Percentiles rank a stretch among this genome's conserved stretches.
phyloP scores from a whole-genome alignment of 1,140 invertebrate genomes.

The Hetaerina americana region DNA sequence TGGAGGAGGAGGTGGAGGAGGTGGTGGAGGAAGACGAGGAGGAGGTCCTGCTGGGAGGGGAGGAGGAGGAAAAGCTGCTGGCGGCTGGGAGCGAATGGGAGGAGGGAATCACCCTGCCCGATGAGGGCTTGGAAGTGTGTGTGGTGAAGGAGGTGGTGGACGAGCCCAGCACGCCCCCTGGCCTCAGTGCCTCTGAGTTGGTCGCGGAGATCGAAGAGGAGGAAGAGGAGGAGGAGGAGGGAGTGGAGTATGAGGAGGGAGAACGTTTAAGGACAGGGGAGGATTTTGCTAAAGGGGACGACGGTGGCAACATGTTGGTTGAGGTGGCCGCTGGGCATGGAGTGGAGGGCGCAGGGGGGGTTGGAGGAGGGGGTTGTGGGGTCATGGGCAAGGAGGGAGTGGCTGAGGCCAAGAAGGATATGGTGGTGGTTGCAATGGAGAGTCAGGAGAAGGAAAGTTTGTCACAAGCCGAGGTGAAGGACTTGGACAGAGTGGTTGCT shows the following conservation, averaged over 20 bases:
- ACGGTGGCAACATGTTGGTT: neutral
- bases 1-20: constrained; percentile 19
- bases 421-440: too few relatives aligned
- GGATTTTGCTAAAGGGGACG: constrained; percentile 11
- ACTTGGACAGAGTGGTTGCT: neutral
- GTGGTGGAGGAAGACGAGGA: constrained; percentile 23
- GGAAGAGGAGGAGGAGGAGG: constrained; percentile 18
- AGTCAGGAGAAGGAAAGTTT: too few relatives aligned
- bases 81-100: constrained; percentile 14
- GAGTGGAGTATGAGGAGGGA: constrained; percentile 25
- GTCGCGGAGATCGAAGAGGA: neutral
- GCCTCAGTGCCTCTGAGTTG: neutral
- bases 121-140: neutral
- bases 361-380: neutral
- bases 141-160: neutral
- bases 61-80: constrained; percentile 36
- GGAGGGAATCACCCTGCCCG: constrained; percentile 17
- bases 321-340: neutral
- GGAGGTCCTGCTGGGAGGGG: constrained; percentile 28
- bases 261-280: constrained; percentile 20
- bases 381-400: neutral
- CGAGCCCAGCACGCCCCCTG: neutral
- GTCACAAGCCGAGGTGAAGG: too few relatives aligned
- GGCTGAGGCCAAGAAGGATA: neutral
- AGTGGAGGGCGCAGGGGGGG: neutral